phyloP scores from a whole-genome alignment of 2,113 vertebrate genomes.

The Chionodraco myersi region DNA sequence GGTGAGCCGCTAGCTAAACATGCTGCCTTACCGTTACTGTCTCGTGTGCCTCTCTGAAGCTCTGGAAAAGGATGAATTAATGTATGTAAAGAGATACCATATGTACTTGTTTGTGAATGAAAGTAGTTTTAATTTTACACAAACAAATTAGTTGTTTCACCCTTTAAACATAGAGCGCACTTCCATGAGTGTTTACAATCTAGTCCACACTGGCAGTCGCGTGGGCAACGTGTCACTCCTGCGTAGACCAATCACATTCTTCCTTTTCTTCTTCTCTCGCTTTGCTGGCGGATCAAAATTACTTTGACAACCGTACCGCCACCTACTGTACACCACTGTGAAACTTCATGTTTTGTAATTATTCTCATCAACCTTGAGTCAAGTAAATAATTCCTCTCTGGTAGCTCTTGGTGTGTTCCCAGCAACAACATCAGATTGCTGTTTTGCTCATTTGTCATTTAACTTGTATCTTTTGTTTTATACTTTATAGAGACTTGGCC shows the following conservation, averaged over 20 bases:
- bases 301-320: too few species aligned
- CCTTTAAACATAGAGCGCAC: not conserved
- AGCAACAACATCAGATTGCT: too few species aligned
- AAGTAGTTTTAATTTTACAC: not conserved
- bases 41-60: not conserved
- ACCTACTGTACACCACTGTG: too few species aligned
- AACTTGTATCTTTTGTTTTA: too few species aligned
- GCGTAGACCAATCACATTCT: constrained; percentile 36
- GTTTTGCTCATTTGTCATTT: too few species aligned
- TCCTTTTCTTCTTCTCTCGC: too few species aligned
- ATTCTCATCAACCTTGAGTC: too few species aligned
- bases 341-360: too few species aligned
- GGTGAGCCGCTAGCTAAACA: not conserved
- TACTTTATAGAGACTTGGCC: too few species aligned
- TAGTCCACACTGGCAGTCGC: constrained; percentile 35
- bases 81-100: accelerated
- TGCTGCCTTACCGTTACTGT: constrained; percentile 29
- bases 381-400: too few species aligned
- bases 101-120: not conserved
- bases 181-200: constrained; percentile 10
- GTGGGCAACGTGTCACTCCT: constrained; percentile 3
- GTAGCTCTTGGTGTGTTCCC: too few species aligned
- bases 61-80: not conserved
- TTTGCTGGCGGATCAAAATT: too few species aligned
- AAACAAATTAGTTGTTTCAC: not conserved